These are phyloP conservation scores for Hycleus phaleratus DNA, from an alignment of 1,140 invertebrate species.

Conservation along the genomic window DNA sequence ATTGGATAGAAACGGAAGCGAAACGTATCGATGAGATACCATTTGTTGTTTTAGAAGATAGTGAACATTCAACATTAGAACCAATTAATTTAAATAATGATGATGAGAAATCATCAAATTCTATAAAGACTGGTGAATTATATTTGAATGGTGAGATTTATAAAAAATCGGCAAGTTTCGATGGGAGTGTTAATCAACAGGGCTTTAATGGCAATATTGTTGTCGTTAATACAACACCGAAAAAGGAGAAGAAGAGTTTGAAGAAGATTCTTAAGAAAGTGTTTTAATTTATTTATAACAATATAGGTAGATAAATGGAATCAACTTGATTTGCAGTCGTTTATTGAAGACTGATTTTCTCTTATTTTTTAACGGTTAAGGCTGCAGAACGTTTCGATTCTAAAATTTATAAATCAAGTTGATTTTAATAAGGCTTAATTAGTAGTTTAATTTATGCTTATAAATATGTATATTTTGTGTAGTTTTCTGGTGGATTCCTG, in stretches of 20 bases:
- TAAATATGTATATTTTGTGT: slow-evolving; percentile 10
- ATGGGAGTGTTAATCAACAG: slow-evolving; percentile 15
- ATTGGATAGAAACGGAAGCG: slow-evolving; percentile 21
- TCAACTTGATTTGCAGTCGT: neutral
- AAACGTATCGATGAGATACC: slow-evolving; percentile 33
- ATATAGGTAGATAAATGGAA: neutral
- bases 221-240: slow-evolving; percentile 17
- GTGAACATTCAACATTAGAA: slow-evolving; percentile 33
- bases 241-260: slow-evolving; percentile 35
- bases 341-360: slow-evolving; percentile 4
- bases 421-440: neutral
- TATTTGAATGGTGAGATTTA: slow-evolving; percentile 14
- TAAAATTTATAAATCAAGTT: neutral
- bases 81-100: slow-evolving; percentile 12
- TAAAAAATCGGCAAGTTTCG: slow-evolving; percentile 21
- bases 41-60: slow-evolving; percentile 36
- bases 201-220: slow-evolving; percentile 21
- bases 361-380: too few relatives aligned
- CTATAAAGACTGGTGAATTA: slow-evolving; percentile 1
- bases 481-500: slow-evolving; percentile 2
- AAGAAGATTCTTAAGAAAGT: slow-evolving; percentile 37
- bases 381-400: too few relatives aligned
- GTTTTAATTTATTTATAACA: slow-evolving; percentile 12
- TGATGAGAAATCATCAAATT: slow-evolving; percentile 11
- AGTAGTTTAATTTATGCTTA: slow-evolving; percentile 8